A percentile compares a stretch with the other conserved stretches of the same genome.
These are phyloP conservation scores for Lepidotrigona ventralis DNA, from an alignment of 1,140 invertebrate species.

Conservation along the genomic window DNA sequence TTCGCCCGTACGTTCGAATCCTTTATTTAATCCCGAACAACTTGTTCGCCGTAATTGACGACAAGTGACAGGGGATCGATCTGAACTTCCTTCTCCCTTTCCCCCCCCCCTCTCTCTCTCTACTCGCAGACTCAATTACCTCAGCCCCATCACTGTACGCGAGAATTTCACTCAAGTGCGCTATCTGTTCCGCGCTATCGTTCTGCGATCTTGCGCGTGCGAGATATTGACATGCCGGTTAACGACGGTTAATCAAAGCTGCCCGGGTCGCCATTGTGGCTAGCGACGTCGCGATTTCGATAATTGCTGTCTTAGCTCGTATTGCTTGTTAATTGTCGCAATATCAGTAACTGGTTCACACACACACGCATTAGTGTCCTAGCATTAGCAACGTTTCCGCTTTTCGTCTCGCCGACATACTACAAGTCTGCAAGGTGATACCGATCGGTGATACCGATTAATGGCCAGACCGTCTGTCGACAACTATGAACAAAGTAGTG, in stretches of 20 bases:
- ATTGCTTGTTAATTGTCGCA: conserved; percentile 41
- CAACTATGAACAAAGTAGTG: too few species aligned
- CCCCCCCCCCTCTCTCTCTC: too few species aligned
- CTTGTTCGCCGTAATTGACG: background rate
- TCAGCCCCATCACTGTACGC: conserved; percentile 23
- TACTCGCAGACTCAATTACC: conserved; percentile 45
- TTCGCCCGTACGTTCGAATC: background rate
- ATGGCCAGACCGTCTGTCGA: background rate
- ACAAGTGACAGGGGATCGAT: conserved; percentile 19
- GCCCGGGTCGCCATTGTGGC: conserved; percentile 36
- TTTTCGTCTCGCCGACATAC: background rate
- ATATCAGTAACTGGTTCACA: background rate
- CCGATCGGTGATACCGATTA: conserved; percentile 1
- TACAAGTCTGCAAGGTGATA: background rate
- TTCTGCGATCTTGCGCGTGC: conserved; percentile 44
- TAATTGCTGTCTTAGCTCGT: conserved; percentile 38
- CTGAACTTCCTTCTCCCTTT: background rate
- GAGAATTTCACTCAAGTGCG: conserved; percentile 52
- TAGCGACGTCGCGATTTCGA: conserved; percentile 39
- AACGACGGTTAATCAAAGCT: conserved; percentile 57
- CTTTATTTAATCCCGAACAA: background rate
- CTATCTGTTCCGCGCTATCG: conserved; percentile 21
- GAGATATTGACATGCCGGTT: conserved; percentile 39
- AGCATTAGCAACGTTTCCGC: background rate
- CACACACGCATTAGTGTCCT: background rate